Conservation (phyloP, 2,113 vertebrate species). For the Microtus pennsylvanicus region DNA sequence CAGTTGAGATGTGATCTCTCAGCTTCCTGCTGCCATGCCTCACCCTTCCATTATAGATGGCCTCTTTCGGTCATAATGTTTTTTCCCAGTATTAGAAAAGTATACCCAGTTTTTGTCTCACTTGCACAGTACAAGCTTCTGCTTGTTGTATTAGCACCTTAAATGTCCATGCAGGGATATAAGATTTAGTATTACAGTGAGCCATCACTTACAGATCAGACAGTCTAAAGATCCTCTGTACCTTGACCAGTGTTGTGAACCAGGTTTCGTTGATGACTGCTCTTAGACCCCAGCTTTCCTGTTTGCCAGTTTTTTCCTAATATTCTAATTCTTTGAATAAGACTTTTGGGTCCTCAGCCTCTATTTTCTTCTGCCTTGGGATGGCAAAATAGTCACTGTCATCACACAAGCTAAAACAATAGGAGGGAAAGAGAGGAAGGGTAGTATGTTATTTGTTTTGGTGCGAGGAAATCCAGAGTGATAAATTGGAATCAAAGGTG, state of each 20-base stretch:
- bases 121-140: neutral
- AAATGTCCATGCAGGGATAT: neutral
- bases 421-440: neutral
- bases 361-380: neutral
- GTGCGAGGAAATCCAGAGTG: neutral
- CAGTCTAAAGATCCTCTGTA: neutral
- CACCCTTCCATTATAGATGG: rapidly evolving
- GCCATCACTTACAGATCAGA: neutral
- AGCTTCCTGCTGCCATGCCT: neutral
- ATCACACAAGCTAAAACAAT: neutral
- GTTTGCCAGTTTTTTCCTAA: neutral
- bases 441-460: neutral
- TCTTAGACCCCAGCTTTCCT: neutral
- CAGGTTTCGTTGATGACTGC: neutral
- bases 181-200: neutral
- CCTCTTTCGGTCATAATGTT: neutral
- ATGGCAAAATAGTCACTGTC: neutral
- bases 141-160: neutral
- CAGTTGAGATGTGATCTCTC: neutral
- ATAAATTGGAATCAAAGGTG: neutral
- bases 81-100: neutral
- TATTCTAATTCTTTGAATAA: neutral
- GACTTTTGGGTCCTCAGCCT: too few species aligned
- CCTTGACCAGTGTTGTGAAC: neutral
- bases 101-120: neutral